Percentiles rank a stretch among this genome's conserved stretches.
Conservation (phyloP, 2,113 vertebrate species). For the Phylloscopus whistleri region DNA sequence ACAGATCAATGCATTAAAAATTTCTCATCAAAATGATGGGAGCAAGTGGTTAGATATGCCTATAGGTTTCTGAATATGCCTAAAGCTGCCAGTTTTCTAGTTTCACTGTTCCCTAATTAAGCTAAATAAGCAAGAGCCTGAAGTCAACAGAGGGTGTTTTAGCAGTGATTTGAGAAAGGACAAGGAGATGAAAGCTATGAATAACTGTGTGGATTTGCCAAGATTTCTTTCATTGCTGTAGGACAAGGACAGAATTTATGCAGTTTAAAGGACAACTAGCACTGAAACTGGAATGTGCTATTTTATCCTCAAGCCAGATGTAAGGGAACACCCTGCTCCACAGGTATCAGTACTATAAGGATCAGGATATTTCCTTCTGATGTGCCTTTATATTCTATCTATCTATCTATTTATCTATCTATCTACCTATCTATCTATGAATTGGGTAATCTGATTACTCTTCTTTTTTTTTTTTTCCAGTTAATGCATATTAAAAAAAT, state of each 20-base stretch:
- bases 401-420: background rate
- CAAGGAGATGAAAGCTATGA: slow-evolving; percentile 21
- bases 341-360: slow-evolving; percentile 3
- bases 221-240: background rate
- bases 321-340: slow-evolving; percentile 2
- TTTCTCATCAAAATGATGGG: background rate
- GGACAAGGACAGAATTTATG: slow-evolving; percentile 24
- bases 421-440: background rate
- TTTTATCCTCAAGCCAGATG: slow-evolving; percentile 50
- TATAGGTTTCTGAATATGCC: background rate
- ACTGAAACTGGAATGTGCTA: slow-evolving; percentile 41
- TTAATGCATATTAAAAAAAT: background rate
- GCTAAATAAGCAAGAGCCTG: background rate
- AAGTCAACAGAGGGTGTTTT: background rate
- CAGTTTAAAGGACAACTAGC: slow-evolving; percentile 55
- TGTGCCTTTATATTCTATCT: background rate
- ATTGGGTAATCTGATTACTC: background rate
- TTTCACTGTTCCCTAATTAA: background rate
- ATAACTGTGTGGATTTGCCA: background rate
- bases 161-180: background rate
- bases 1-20: background rate
- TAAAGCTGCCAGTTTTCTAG: background rate
- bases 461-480: background rate
- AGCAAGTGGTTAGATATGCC: background rate
- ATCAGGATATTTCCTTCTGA: background rate